A percentile compares a stretch with the other conserved stretches of the same genome.
Evolutionary conservation across 2,888 invertebrate genomes (phyloP).

Genomic region (Nomada ferruginata): DNA sequence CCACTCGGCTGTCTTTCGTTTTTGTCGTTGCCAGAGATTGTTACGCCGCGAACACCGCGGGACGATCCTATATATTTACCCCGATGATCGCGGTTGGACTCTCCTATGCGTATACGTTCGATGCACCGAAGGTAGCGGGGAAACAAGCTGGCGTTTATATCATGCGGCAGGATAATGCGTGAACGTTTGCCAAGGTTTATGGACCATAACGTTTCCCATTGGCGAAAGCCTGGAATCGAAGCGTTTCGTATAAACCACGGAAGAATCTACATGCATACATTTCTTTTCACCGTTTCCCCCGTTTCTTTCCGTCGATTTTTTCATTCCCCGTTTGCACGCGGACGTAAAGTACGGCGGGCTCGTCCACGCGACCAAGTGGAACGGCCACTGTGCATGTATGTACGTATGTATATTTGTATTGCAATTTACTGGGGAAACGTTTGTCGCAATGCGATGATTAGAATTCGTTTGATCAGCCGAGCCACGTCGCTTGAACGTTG

Average conservation of each 20-base stretch:
- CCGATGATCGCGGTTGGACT: conserved; percentile 36
- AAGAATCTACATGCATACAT: conserved; percentile 15
- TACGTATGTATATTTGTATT: too few species aligned
- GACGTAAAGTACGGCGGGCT: too few species aligned
- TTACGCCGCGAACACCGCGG: conserved; percentile 43
- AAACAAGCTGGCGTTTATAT: conserved; percentile 53
- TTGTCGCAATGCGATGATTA: neutral
- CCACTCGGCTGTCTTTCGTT: conserved; percentile 27
- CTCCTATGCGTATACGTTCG: conserved; percentile 18
- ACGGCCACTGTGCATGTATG: too few species aligned
- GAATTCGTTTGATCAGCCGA: neutral
- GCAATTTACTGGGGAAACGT: too few species aligned
- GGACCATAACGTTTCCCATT: conserved; percentile 59
- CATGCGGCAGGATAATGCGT: conserved; percentile 53
- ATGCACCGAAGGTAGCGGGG: conserved; percentile 30
- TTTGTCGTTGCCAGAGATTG: conserved; percentile 46
- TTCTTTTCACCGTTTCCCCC: neutral
- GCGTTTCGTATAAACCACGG: conserved; percentile 29
- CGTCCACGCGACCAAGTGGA: too few species aligned
- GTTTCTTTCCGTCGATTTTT: neutral
- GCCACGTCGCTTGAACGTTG: too few species aligned
- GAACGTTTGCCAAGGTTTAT: conserved; percentile 60
- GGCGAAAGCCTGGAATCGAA: conserved; percentile 31
- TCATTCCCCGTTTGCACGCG: neutral
- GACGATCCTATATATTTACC: conserved; percentile 53